Conservation (phyloP, 1,140 invertebrate species). For the Pseudobourletiella spinata region DNA sequence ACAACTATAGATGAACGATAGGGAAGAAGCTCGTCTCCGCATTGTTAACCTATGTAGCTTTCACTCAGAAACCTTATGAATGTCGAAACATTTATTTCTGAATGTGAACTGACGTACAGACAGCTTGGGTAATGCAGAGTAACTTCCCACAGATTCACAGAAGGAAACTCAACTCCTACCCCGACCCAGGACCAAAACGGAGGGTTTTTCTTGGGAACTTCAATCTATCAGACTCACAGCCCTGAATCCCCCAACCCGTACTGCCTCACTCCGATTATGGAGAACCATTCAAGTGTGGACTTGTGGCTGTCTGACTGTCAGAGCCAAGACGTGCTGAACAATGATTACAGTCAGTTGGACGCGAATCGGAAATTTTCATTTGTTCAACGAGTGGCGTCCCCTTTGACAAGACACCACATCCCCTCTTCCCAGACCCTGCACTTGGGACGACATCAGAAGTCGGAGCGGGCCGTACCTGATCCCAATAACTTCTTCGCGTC, state of each 20-base stretch:
- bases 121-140: no score
- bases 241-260: conserved; percentile 1
- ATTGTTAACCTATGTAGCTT: no score
- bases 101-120: no score
- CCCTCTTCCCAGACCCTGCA: not conserved
- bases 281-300: conserved; percentile 15
- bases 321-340: not conserved
- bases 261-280: conserved; percentile 24
- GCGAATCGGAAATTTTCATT: no score
- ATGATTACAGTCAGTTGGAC: not conserved
- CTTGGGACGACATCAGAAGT: no score
- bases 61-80: no score
- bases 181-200: not conserved
- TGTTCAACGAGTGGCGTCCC: no score
- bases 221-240: not conserved
- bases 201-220: not conserved
- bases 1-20: no score
- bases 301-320: conserved; percentile 23
- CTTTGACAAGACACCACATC: not conserved
- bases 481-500: conserved; percentile 10
- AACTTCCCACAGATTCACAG: no score
- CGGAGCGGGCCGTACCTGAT: conserved; percentile 3
- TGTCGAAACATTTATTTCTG: no score
- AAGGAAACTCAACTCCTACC: no score
- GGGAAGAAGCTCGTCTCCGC: no score